Evolutionary conservation across 1,140 invertebrate species (phyloP), one percentile per base, ranked within the genome.

Genomic region (Drosophila trapezifrons): DNA sequence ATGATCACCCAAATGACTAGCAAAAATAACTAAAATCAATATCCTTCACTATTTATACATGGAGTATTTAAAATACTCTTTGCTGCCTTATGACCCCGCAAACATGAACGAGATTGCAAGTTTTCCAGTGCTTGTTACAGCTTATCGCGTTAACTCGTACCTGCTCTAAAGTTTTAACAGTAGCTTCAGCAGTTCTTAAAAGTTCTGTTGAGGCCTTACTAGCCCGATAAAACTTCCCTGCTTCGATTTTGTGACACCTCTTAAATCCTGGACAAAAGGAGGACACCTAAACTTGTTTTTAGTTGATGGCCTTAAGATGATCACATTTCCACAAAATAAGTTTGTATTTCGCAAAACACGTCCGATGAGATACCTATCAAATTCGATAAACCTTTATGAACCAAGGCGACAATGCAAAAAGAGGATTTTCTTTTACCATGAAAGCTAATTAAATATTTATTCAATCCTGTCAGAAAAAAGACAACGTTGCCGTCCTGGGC

Each of bases 161-260:
- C 60, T 49, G 27, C 27, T n/a, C 60, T 22, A 66, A 66, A 65
- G 64, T 67, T 67, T 67, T 67, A 47, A 40, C 46, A 65, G 64
- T 35, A 65, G 64, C 43, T 64, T 32, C 25, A 60, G 59, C 25
- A 65, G 59, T 66, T 66, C 60, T n/a, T 22, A 17, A 22, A 37
- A 46, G 57, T 66, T 66, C 58, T 37, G n/a, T 45, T 32, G 15
- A 22, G 43, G 42, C 27, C 43, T 29, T 65, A 22, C 32, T 27
- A 15, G 32, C 25, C 22, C 17, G 5, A 22, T 40, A 6, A 64
- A 65, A 45, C 29, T 66, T 37, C 22, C 12, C 25, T n/a, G 18
- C 13, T 54, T 51, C 60, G 17, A 13, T 67, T 66, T 67, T 66
- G 25, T 65, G 46, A 66, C 43, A 43, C 60, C 32, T 49, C 22